Conservation (phyloP, 1,140 invertebrate species). For the Diorhabda sublineata region DNA sequence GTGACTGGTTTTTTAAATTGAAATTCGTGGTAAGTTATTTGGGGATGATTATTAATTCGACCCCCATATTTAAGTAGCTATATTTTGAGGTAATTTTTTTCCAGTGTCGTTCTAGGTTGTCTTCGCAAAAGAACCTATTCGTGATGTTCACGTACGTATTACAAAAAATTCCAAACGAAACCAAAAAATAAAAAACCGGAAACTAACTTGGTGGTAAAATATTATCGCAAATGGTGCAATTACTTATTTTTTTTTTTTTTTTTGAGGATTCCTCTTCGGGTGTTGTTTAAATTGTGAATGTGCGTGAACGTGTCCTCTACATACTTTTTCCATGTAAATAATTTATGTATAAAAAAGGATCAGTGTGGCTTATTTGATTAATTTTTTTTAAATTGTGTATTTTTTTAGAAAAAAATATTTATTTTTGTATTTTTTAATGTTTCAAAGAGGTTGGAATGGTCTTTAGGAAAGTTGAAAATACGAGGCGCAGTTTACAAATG, state of each 20-base stretch:
- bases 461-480: no score
- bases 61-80: no score
- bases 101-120: slow-evolving; percentile 28
- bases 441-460: background rate
- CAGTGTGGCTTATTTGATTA: background rate
- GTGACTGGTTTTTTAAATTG: slow-evolving; percentile 21
- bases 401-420: slow-evolving; percentile 13
- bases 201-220: slow-evolving; percentile 33
- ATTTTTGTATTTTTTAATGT: slow-evolving; percentile 17
- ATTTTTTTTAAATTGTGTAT: slow-evolving; percentile 13
- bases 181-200: slow-evolving; percentile 1
- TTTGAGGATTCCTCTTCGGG: slow-evolving; percentile 13
- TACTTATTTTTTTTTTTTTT: slow-evolving; percentile 13
- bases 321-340: slow-evolving; percentile 17
- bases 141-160: slow-evolving; percentile 30
- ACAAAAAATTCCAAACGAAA: slow-evolving; percentile 13
- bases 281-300: slow-evolving; percentile 11
- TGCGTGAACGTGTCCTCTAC: slow-evolving; percentile 21
- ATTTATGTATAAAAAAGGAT: background rate
- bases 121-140: slow-evolving; percentile 11
- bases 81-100: slow-evolving; percentile 5
- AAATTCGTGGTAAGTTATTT: background rate
- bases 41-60: no score
- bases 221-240: slow-evolving; percentile 43
- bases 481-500: no score